A percentile compares a stretch with the other conserved stretches of the same genome.
Evolutionary conservation across 2,888 invertebrate species (phyloP).

Genomic region (Lacanobia oleracea): DNA sequence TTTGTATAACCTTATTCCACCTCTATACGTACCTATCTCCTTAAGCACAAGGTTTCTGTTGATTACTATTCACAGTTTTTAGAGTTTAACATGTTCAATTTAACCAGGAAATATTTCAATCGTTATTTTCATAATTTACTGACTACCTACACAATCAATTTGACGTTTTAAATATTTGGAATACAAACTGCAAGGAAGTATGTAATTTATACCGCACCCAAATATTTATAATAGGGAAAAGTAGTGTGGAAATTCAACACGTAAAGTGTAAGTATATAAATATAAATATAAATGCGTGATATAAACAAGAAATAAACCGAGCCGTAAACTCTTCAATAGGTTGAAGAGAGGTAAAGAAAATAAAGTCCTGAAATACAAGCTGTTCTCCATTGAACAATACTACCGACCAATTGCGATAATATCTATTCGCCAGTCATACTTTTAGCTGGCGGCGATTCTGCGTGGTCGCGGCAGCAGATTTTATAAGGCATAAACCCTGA

Average conservation of each 20-base stretch:
- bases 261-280: constrained; percentile 41
- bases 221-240: constrained; percentile 32
- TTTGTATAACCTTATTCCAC: constrained; percentile 19
- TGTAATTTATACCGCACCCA: not conserved
- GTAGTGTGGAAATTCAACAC: constrained; percentile 58
- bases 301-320: constrained; percentile 65
- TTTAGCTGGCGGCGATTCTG: constrained; percentile 77
- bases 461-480: constrained; percentile 82
- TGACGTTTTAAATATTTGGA: not conserved
- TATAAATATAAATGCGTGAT: not conserved
- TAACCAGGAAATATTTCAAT: not conserved
- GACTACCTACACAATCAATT: not conserved
- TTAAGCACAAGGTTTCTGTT: constrained; percentile 7
- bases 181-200: not conserved
- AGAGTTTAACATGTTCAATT: constrained; percentile 2
- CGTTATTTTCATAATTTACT: not conserved
- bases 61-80: not conserved
- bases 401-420: constrained; percentile 79
- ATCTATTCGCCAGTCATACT: constrained; percentile 79
- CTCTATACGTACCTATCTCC: not conserved
- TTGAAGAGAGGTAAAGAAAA: constrained; percentile 67
- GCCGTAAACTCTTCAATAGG: constrained; percentile 70
- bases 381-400: constrained; percentile 73
- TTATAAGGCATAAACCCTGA: constrained; percentile 87
- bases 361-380: constrained; percentile 67